These are phyloP conservation scores for Euura saliciscinereae DNA, from an alignment of 1,140 invertebrate species.

Conservation along the genomic window DNA sequence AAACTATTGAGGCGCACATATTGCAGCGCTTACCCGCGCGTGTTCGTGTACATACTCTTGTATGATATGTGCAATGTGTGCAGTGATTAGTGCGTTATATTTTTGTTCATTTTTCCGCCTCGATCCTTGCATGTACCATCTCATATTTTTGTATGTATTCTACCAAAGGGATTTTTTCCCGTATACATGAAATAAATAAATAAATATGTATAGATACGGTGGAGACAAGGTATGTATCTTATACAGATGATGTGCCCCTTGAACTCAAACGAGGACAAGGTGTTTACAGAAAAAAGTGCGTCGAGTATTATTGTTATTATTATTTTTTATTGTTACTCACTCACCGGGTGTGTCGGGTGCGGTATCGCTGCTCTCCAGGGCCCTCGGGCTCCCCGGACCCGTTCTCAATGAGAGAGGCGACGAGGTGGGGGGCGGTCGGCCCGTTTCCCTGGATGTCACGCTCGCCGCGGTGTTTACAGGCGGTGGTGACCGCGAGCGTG, in stretches of 20 bases:
- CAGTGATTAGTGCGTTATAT: too few relatives aligned
- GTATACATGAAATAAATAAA: too few relatives aligned
- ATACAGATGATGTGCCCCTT: not conserved
- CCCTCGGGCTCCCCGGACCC: slow-evolving; percentile 34
- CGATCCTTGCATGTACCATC: too few relatives aligned
- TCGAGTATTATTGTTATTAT: not conserved
- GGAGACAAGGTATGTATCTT: too few relatives aligned
- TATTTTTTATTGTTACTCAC: not conserved
- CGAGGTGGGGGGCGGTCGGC: slow-evolving; percentile 19
- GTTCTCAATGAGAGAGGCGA: slow-evolving; percentile 35
- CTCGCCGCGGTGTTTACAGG: not conserved
- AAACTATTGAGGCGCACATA: not conserved
- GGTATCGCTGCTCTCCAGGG: slow-evolving; percentile 40
- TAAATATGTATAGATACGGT: too few relatives aligned
- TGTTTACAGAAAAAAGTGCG: not conserved
- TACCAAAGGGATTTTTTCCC: too few relatives aligned
- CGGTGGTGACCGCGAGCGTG: slow-evolving; percentile 32
- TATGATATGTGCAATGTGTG: too few relatives aligned
- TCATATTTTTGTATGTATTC: too few relatives aligned
- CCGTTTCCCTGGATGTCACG: slow-evolving; percentile 24
- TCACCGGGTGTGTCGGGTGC: slow-evolving; percentile 43
- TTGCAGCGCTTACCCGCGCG: too few relatives aligned
- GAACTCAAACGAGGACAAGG: not conserved
- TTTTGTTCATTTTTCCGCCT: too few relatives aligned
- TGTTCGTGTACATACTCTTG: too few relatives aligned